Evolutionary conservation across 2,888 invertebrate species (phyloP), one percentile per base, ranked within the genome.

Genomic region (Mythimna ferrago): DNA sequence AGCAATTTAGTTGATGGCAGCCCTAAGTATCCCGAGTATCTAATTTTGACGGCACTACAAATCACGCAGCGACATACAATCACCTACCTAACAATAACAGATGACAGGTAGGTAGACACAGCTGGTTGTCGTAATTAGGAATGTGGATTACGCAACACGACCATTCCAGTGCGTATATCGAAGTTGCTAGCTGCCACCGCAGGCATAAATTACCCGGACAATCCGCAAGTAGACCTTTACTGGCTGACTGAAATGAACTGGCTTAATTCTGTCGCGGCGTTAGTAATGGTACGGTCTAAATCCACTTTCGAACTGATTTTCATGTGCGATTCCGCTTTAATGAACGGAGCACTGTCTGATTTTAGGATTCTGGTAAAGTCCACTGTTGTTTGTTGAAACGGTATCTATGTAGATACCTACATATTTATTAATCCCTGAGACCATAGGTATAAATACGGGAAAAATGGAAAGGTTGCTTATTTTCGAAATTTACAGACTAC

Each of bases 221-320:
- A 83, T 77, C 80, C 79, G 82, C 82, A 85, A 82, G 85, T 62
- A 85, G 77, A 81, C 81, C 72, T 85, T 86, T 83, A 80, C 86
- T 70, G 75, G 77, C 71, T 83, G 77, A 60, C 66, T 76, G 73
- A 82, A 86, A 82, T 80, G 85, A 76, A 86, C 85, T 67, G 70
- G 73, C 82, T 84, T 77, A 76, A 60, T 76, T 66, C 66, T 76
- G 84, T 80, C 86, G 69, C 48, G 56, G 35, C 64, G 54, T 66
- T 67, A 77, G 57, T 83, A 75, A 83, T 77, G 77, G 71, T 62
- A 51, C 54, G 57, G 61, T 56, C 60, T 81, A 72, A 78, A 84
- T 78, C 85, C 63, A 64, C 77, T 82, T 75, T 75, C 14, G 66
- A 66, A 68, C 70, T 83, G 67, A 82, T 83, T 82, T 82, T 61